Base-by-base conservation (phyloP, 2,113 vertebrate species). In the Echinops telfairi region DNA sequence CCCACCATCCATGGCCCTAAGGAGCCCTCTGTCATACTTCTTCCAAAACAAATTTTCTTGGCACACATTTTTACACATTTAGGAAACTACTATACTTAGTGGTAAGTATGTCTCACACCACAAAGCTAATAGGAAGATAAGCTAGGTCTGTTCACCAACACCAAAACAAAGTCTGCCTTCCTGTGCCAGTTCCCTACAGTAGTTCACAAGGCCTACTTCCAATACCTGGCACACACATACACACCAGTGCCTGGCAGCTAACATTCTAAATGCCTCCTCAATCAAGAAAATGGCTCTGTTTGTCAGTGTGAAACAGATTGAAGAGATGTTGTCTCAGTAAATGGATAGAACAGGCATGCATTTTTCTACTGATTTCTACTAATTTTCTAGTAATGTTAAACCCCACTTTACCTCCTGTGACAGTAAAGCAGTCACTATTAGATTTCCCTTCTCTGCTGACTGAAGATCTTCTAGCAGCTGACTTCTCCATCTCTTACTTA, bases 201-300 rank as follows among this genome's bases (percentile, higher is more conserved):
- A 27, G 47, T 66, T 23, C 36, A 68, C 0, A 79, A 91, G 47
- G 4, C 14, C 16, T 31, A 82, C 43, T 85, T 77, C 2, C 68
- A 71, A 88, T 14, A 2, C 31, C 77, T 36, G n/a, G 57, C 38
- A 53, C 9, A 66, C 22, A 33, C n/a, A 23, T 12, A 62, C 9
- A 68, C 6, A 66, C 15, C 43, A 10, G 6, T 27, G 7, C 2
- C 58, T 76, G 27, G 36, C 10, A 83, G 33, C 10, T 88, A 60
- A 77, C 5, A 58, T 36, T 66, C 22, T 25, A 89, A 88, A 29
- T 92, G 71, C 23, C 89, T 92, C 33, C 71, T 77, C 68, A 58
- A 53, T 92, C 57, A 87, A 90, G 89, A 40, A 88, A 91, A 36
- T 17, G 36, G 10, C n/a, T 80, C 29, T 90, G 8, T 33, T 92